Evolutionary conservation across 2,888 invertebrate species (phyloP).

Genomic region (Machimus rusticus): DNA sequence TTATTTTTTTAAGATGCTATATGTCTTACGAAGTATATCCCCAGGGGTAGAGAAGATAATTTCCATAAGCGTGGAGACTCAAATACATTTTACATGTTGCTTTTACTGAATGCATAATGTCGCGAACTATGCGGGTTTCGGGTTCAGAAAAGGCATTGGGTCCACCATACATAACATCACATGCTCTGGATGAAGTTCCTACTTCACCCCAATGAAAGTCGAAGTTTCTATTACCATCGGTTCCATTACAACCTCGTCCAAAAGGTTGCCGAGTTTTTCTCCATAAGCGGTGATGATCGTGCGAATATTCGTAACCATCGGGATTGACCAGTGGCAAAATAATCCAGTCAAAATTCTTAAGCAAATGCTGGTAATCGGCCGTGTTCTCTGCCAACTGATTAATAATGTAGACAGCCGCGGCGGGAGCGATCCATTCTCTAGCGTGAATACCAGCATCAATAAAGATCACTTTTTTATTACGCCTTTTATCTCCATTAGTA

Average conservation of each 20-base stretch:
- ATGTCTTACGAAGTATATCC: constrained; percentile 65
- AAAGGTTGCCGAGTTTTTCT: constrained; percentile 66
- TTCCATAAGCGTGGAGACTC: constrained; percentile 76
- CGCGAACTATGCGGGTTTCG: constrained; percentile 68
- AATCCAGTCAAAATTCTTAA: constrained; percentile 72
- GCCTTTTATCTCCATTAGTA: constrained; percentile 64
- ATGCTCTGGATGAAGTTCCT: constrained; percentile 61
- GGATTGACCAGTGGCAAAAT: constrained; percentile 74
- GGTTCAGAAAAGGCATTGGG: constrained; percentile 69
- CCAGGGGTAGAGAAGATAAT: constrained; percentile 70
- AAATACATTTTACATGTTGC: constrained; percentile 68
- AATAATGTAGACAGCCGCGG: constrained; percentile 68
- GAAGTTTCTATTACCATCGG: constrained; percentile 74
- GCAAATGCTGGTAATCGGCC: constrained; percentile 61
- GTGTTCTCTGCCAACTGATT: constrained; percentile 67
- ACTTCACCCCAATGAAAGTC: constrained; percentile 68
- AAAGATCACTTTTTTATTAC: constrained; percentile 64
- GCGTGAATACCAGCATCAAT: constrained; percentile 71
- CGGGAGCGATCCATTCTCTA: constrained; percentile 73
- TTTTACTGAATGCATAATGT: constrained; percentile 64
- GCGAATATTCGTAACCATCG: constrained; percentile 74
- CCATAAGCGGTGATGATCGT: constrained; percentile 64
- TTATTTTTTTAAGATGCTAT: not conserved
- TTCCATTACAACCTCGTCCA: constrained; percentile 64
- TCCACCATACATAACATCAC: constrained; percentile 69